phyloP scores from a whole-genome alignment of 2,797 vertebrate species.

The Peromyscus nudipes region DNA sequence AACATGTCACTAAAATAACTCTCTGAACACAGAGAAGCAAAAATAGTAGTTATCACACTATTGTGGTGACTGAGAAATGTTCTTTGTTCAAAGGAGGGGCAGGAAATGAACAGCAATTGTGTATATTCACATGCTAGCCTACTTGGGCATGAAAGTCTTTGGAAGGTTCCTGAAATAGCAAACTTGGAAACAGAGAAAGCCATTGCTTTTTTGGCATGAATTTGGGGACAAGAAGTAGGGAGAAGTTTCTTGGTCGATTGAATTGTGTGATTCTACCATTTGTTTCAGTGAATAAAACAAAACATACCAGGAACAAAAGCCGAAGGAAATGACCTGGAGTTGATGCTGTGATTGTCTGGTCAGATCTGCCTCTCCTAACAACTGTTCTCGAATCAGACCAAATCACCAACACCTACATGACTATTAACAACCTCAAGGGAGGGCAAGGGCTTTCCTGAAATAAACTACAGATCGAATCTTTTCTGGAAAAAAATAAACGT shows the following conservation, averaged over 20 bases:
- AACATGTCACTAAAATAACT: constrained; percentile 13
- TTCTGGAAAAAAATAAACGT: constrained; percentile 58
- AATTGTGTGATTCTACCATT: background rate
- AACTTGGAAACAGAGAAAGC: background rate
- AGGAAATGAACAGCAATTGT: background rate
- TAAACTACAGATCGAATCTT: constrained; percentile 35
- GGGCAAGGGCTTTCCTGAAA: constrained; percentile 48
- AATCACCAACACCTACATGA: constrained; percentile 72
- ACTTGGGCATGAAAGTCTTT: background rate
- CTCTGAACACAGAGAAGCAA: background rate
- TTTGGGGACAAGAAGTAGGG: background rate
- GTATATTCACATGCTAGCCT: background rate
- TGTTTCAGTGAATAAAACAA: constrained; percentile 41
- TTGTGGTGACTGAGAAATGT: background rate
- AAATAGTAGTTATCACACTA: background rate
- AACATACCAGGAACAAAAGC: constrained; percentile 10
- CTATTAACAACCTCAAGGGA: constrained; percentile 69
- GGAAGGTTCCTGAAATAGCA: background rate
- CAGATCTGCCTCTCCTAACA: constrained; percentile 52
- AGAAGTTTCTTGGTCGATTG: background rate
- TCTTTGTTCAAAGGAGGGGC: background rate
- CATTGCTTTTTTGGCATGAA: background rate
- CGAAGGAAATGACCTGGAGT: background rate
- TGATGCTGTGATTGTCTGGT: background rate
- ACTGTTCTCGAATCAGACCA: constrained; percentile 58